Evolutionary conservation across 1,140 invertebrate species (phyloP).

Genomic region (Diplogasteroides magnus): DNA sequence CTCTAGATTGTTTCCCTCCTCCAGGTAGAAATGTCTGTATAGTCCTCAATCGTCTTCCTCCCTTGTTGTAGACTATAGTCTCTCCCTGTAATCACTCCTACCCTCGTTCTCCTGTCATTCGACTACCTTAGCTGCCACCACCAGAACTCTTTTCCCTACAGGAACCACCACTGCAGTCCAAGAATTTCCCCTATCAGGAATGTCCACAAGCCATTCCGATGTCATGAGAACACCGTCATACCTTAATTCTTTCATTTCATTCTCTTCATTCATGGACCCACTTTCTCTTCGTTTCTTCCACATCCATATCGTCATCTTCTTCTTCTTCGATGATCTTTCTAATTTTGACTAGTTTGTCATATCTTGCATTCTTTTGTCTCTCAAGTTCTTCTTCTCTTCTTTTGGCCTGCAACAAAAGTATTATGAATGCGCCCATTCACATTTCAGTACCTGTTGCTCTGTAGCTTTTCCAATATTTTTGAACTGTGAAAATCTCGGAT

Average conservation of each 20-base stretch:
- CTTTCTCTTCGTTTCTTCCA: background rate
- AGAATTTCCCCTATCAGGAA: conserved; percentile 66
- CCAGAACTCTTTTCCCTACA: conserved; percentile 69
- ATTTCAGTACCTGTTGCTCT: conserved; percentile 19
- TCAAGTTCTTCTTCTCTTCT: background rate
- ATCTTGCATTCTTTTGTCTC: background rate
- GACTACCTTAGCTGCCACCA: conserved; percentile 69
- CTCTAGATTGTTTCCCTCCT: conserved; percentile 63
- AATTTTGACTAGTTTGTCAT: background rate
- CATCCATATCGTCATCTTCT: background rate
- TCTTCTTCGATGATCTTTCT: background rate
- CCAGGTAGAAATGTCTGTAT: conserved; percentile 72
- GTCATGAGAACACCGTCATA: conserved; percentile 65
- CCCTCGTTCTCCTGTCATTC: background rate
- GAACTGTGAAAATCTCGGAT: conserved; percentile 20
- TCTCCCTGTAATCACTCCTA: conserved; percentile 62
- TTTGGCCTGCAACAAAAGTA: background rate
- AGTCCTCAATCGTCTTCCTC: conserved; percentile 63
- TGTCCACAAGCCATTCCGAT: conserved; percentile 84
- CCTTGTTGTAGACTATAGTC: conserved; percentile 70
- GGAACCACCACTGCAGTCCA: conserved; percentile 81
- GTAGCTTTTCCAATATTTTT: conserved; percentile 22
- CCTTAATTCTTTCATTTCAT: conserved; percentile 6
- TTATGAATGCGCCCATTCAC: conserved; percentile 5
- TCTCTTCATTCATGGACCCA: background rate